phyloP scores from a whole-genome alignment of 2,113 vertebrate species.

The Gymnorhina tibicen region DNA sequence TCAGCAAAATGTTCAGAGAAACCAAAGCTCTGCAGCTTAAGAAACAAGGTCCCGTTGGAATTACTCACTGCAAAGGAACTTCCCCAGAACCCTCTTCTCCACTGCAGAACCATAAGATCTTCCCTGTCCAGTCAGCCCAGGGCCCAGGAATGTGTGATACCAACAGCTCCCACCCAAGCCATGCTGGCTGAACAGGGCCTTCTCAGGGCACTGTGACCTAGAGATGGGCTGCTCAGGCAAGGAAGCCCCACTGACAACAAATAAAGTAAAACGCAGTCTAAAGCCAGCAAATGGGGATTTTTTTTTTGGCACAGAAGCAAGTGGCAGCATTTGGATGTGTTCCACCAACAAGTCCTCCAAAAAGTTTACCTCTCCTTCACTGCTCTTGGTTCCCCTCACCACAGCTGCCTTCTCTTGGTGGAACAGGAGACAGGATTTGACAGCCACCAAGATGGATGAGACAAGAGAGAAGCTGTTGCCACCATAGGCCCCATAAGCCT shows the following conservation, averaged over 20 bases:
- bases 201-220: not conserved
- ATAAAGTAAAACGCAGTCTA: not conserved
- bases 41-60: not conserved
- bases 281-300: not conserved
- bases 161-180: not conserved
- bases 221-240: not conserved
- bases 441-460: not conserved
- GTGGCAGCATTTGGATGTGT: not conserved
- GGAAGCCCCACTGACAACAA: not conserved
- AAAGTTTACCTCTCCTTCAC: not conserved
- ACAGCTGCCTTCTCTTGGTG: not conserved
- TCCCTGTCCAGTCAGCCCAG: not conserved
- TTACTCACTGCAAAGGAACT: not conserved
- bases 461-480: not conserved
- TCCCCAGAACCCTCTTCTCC: not conserved
- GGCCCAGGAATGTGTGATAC: not conserved
- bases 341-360: not conserved
- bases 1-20: not conserved
- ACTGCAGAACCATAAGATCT: not conserved
- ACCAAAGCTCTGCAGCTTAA: not conserved
- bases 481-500: rapidly evolving
- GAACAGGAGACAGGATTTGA: not conserved
- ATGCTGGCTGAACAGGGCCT: not conserved
- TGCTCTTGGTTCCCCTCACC: not conserved
- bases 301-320: not conserved